Evolutionary conservation across 2,888 invertebrate species (phyloP), one percentile per base, ranked within the genome.

Genomic region (Drosophila neoperkinsi): DNA sequence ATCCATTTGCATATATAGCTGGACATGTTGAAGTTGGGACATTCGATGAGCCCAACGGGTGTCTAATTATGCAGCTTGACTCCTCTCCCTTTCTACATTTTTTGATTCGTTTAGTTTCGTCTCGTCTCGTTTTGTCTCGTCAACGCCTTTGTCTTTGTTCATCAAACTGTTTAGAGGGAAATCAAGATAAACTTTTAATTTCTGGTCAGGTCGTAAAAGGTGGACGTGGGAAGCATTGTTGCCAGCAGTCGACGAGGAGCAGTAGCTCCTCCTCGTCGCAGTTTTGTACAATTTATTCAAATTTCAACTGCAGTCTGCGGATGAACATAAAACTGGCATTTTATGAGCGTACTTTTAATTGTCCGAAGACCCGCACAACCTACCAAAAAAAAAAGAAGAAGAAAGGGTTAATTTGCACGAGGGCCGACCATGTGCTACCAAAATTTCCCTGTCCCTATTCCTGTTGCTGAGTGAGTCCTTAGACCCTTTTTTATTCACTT

Each of bases 181-280:
- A 89, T 89, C 91, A 84, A 90, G 89, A 89, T 89, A 91, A 91
- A 87, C 79, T 79, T 90, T 91, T 88, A 91, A 90, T 91, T 87
- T 90, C 91, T 84, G 79, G 71, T 72, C 85, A 79, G 82, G 76
- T 90, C 82, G 61, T 90, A 76, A 90, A 83, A 78, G 60, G 51
- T 77, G 69, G 67, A 90, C 89, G 87, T 85, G 88, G 81, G 86
- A 85, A 85, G 88, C 77, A 64, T 68, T 79, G 79, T 28, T 52
- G 62, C 60, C 13, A 57, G 63, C 36, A 3, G 55, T 36, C 55
- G 49, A 25, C 51, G 50, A 51, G 66, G 69, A 68, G 65, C 43
- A 28, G 55, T 31, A 67, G 61, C 77, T 64, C 55, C 63, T 67
- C 31, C 56, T 51, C 72, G 59, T 9, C 71, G 71, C 75, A 72